These are phyloP conservation scores for Podarcis siculus DNA, from an alignment of 2,797 vertebrate species.

Conservation along the genomic window DNA sequence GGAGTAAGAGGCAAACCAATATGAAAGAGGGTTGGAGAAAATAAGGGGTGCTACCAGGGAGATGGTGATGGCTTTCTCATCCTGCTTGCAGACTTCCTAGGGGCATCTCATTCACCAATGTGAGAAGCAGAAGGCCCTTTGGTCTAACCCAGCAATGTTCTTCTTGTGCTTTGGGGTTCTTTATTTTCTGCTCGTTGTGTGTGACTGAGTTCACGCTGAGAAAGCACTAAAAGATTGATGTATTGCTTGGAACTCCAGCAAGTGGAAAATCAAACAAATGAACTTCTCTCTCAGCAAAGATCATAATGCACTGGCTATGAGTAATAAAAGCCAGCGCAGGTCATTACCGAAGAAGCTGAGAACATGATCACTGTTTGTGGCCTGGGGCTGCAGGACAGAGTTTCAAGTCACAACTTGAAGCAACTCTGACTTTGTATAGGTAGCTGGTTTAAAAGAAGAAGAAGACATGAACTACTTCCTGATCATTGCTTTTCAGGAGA, in stretches of 20 bases:
- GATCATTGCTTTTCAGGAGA: not conserved
- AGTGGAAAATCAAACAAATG: conserved; percentile 41
- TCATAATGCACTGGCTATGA: conserved; percentile 27
- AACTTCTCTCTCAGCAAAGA: conserved; percentile 30
- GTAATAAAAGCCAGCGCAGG: conserved; percentile 20
- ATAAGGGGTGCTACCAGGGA: not conserved
- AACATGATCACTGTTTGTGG: conserved; percentile 5
- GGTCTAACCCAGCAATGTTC: not conserved
- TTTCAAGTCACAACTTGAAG: conserved; percentile 18
- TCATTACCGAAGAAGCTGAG: conserved; percentile 21
- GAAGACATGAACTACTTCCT: not conserved
- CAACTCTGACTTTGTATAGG: not conserved
- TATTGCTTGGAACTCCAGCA: conserved; percentile 36
- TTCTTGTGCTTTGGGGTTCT: not conserved
- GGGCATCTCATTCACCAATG: not conserved
- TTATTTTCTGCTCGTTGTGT: conserved; percentile 14
- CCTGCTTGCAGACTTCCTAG: not conserved
- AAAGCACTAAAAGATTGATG: conserved; percentile 24
- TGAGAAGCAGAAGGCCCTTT: not conserved
- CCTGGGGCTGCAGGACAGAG: conserved; percentile 7
- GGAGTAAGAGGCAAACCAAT: too few relatives aligned
- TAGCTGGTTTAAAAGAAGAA: not conserved
- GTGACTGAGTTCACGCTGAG: conserved; percentile 16
- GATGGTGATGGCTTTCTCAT: not conserved
- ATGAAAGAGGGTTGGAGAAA: not conserved